Conservation (phyloP, 2,888 invertebrate species). For the Agrochola litura region DNA sequence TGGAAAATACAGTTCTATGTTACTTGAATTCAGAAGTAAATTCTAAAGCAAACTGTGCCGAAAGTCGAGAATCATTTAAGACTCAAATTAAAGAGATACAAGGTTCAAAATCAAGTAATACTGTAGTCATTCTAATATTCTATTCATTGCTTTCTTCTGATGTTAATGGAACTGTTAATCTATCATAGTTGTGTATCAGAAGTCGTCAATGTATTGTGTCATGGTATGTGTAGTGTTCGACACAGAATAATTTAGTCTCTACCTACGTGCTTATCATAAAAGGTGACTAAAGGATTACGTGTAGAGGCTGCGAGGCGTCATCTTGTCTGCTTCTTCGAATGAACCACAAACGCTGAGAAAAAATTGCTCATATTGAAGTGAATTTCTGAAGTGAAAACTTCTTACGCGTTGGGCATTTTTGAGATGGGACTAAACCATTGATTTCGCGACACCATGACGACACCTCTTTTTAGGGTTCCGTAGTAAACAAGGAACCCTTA, state of each 20-base stretch:
- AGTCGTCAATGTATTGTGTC: slow-evolving; percentile 1
- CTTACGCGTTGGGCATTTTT: too few relatives aligned
- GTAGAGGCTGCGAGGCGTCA: background rate
- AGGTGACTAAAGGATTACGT: background rate
- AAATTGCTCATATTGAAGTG: too few relatives aligned
- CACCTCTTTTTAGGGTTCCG: too few relatives aligned
- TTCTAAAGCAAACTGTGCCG: background rate
- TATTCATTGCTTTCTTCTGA: slow-evolving; percentile 10
- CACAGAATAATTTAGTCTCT: background rate
- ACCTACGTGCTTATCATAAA: slow-evolving; percentile 24
- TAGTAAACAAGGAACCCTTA: too few relatives aligned
- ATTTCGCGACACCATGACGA: too few relatives aligned
- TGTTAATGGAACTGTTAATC: background rate
- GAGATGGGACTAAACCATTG: too few relatives aligned
- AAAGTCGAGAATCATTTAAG: background rate
- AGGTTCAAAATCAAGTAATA: slow-evolving; percentile 4
- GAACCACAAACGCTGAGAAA: background rate
- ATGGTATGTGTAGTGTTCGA: background rate
- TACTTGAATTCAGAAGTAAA: background rate
- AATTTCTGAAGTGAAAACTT: too few relatives aligned
- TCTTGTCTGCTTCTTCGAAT: background rate
- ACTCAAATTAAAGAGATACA: background rate
- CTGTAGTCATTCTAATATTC: background rate
- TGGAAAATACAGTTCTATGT: background rate
- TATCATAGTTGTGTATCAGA: background rate